Percentiles rank a stretch among this genome's conserved stretches.
Evolutionary conservation across 1,140 invertebrate genomes (phyloP).

Genomic region (Periplaneta americana): DNA sequence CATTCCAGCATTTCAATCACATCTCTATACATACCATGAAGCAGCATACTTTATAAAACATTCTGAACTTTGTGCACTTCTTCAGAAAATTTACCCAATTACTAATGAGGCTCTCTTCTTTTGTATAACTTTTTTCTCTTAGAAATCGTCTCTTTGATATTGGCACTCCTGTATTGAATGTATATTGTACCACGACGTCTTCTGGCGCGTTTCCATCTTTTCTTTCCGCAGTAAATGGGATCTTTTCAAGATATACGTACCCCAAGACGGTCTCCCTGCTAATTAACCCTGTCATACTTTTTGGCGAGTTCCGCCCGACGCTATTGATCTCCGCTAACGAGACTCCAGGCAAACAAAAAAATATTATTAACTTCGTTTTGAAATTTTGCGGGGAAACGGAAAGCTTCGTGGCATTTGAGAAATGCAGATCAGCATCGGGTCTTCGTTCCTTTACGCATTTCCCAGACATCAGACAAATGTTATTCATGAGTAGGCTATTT

Average conservation of each 20-base stretch:
- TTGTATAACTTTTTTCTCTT: background rate
- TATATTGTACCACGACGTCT: background rate
- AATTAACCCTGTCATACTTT: background rate
- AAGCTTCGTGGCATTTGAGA: no score
- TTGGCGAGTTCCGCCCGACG: background rate
- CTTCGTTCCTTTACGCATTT: no score
- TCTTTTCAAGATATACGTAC: background rate
- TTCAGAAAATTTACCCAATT: background rate
- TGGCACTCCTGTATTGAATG: background rate
- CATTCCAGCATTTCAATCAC: no score
- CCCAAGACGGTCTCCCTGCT: background rate
- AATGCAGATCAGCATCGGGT: no score
- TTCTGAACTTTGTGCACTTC: background rate
- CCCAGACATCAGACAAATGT: no score
- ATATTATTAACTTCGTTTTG: background rate
- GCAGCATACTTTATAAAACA: no score
- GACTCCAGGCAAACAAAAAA: background rate
- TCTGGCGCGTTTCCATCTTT: no score
- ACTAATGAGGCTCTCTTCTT: background rate
- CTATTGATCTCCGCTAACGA: background rate
- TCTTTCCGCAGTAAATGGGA: background rate
- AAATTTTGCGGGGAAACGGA: background rate
- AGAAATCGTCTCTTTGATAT: background rate
- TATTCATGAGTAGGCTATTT: no score
- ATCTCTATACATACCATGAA: no score